Evolutionary conservation across 2,888 invertebrate genomes (phyloP), one percentile per base, ranked within the genome.

Genomic region (Lumbricus terrestris): DNA sequence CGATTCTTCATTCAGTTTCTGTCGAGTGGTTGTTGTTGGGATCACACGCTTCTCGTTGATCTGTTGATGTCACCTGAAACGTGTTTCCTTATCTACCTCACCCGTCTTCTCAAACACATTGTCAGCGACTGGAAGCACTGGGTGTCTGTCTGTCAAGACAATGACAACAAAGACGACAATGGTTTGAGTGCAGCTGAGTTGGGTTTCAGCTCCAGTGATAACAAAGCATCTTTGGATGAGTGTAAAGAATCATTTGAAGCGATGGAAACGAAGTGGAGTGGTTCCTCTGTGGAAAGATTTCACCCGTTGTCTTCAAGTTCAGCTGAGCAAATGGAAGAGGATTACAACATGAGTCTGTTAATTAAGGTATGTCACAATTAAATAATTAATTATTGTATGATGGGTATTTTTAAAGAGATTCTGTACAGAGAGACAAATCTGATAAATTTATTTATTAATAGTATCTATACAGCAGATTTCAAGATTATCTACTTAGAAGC

Each of bases 1-100:
- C 37, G 16, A 35, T 15, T 89, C n/a, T 90, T 92, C 90, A 91
- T 91, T 20, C 82, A 89, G 40, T 90, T 92, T 89, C 90, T 91
- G 54, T 47, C 69, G 35, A 69, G 69, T 29, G 42, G 88, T n/a
- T 29, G 83, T 33, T 88, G 89, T 8, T 93, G 91, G 91, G 94
- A 94, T 91, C 93, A 93, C 89, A 91, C 91, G 29, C 91, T 94
- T 1, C 88, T 94, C 8, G 90, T 94, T 29, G 94, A 94, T 92
- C 91, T 93, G 13, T 92, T 94, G 69, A 92, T 93, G 82, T 93
- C 94, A n/a, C 94, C 94, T 13, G 94, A 94, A 91, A 94, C 94
- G 15, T 92, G 92, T 89, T 94, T 93, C 90, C 92, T 94, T 4
- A 82, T 91, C 15, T 93, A 93, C 91, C 90, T 94, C 33, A 91